Conservation (phyloP, 1,140 invertebrate species). For the Aporrectodea caliginosa region DNA sequence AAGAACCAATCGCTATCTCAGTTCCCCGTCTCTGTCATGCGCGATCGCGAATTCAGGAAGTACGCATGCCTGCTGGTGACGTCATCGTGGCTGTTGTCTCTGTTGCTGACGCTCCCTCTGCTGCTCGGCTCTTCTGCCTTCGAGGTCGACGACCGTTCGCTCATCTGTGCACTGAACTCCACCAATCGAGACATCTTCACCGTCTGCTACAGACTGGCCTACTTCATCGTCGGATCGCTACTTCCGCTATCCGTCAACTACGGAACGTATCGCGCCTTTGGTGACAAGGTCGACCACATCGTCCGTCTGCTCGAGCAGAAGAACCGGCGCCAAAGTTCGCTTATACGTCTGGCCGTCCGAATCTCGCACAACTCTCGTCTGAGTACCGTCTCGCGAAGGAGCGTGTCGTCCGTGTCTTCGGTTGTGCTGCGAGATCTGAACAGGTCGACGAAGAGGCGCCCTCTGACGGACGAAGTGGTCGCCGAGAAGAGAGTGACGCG, state of each 20-base stretch:
- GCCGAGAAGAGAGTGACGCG: background rate
- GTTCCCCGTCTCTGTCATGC: background rate
- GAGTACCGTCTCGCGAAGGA: background rate
- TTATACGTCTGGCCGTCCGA: background rate
- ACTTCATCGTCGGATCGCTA: background rate
- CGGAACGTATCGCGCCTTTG: background rate
- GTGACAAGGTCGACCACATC: background rate
- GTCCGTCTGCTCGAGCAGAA: background rate
- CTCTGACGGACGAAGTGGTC: background rate
- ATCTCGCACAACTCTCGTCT: background rate
- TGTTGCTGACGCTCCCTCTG: background rate
- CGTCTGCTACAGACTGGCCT: background rate
- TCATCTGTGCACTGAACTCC: background rate
- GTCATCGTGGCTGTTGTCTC: background rate
- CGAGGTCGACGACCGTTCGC: background rate
- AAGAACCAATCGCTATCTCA: background rate
- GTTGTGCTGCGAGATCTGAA: background rate
- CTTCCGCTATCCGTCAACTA: background rate
- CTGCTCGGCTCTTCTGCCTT: background rate
- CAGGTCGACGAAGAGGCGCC: background rate
- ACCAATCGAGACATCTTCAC: background rate
- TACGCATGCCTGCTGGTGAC: background rate
- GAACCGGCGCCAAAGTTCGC: background rate
- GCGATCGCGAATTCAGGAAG: background rate
- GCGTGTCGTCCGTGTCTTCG: background rate